Conservation (phyloP, 35 echinoderm and acorn worm species). For the Ptychodera flava region DNA sequence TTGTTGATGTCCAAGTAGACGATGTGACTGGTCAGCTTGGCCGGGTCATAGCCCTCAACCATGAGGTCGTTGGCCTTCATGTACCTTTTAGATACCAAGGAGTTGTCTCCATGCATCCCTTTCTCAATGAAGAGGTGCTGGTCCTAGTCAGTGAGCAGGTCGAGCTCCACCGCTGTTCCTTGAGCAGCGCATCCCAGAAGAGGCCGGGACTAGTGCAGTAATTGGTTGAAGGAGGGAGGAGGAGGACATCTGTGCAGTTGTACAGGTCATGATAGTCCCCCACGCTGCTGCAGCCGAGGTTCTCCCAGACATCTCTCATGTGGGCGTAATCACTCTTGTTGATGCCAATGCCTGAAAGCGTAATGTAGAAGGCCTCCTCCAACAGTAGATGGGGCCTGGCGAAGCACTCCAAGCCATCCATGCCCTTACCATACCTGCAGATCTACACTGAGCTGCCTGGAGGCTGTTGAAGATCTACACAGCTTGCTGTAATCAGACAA, state of each 20-base stretch:
- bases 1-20: conserved; percentile 24
- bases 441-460: no score
- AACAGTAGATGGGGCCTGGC: background rate
- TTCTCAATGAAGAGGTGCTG: conserved; percentile 8
- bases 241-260: background rate
- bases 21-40: background rate
- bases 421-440: no score
- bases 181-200: conserved; percentile 2
- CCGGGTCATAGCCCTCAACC: conserved; percentile 3
- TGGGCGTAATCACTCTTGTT: background rate
- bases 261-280: conserved; percentile 4
- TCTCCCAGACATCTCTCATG: background rate
- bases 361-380: background rate
- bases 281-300: background rate
- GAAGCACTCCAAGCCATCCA: background rate
- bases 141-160: background rate
- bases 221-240: background rate
- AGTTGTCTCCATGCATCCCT: background rate
- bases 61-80: conserved; percentile 17
- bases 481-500: no score
- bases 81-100: conserved; percentile 7
- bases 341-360: background rate
- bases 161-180: background rate
- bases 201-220: conserved; percentile 9
- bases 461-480: no score